Evolutionary conservation across 2,113 vertebrate genomes (phyloP).

Genomic region (Bufo gargarizans): DNA sequence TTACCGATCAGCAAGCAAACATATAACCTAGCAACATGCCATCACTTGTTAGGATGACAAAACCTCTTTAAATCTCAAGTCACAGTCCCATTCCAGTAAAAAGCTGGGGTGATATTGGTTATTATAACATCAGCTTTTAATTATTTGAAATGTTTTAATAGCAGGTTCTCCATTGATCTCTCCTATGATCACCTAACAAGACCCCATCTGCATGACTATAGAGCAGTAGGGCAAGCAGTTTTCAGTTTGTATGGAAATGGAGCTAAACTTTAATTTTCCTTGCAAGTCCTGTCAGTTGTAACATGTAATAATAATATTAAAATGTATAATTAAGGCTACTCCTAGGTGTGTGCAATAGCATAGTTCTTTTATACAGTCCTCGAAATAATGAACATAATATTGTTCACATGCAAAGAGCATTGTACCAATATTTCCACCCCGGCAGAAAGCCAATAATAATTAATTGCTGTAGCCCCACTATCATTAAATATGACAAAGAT

Average conservation of each 20-base stretch:
- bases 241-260: background rate
- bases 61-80: background rate
- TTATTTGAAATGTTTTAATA: background rate
- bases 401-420: background rate
- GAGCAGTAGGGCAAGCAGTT: background rate
- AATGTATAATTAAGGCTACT: background rate
- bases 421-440: constrained; percentile 20
- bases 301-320: background rate
- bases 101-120: background rate
- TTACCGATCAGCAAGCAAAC: no score
- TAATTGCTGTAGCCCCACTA: constrained; percentile 13
- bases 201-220: background rate
- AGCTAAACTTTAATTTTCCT: background rate
- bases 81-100: background rate
- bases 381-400: constrained; percentile 13
- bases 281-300: background rate
- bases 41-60: background rate
- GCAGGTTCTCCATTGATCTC: background rate
- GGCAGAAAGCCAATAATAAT: constrained; percentile 41
- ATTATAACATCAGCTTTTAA: background rate
- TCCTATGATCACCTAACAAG: background rate
- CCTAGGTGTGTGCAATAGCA: background rate
- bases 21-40: no score
- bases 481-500: constrained; percentile 48
- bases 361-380: background rate